Evolutionary conservation across 2,888 invertebrate species (phyloP), one percentile per base, ranked within the genome.

Genomic region (Periphyllus acericola): DNA sequence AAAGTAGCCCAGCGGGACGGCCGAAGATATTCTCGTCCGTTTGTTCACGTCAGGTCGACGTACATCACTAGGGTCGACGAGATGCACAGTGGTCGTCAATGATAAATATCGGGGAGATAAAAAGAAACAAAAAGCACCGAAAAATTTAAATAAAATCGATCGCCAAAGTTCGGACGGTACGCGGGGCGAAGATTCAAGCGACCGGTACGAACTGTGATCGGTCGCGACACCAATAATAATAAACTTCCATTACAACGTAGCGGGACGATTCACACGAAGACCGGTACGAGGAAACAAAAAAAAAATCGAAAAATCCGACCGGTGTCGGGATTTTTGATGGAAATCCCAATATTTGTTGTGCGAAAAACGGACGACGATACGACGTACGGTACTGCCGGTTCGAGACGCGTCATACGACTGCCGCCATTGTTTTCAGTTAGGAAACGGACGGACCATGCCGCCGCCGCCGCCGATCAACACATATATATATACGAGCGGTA

Each of bases 371-470:
- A 87, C 72, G 87, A 21, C 66, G 81, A 21, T 4, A 25, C 66
- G 25, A 74, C 75, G 60, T 40, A 74, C 87, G 66, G 46, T 46
- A 60, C 0, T 81, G 29, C 74, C 72, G n/a, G 34, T 66, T 46
- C 75, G 74, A 66, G 66, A 87, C 87, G 87, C 81, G 87, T 87
- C 87, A 81, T 87, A 87, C 87, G 87, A 87, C 87, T 87, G 87
- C 74, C 87, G 87, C 87, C 87, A 87, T 87, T 87, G 87, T 87
- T 87, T 81, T 87, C 87, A 66, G 87, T 87, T 87, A 32, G 87
- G 87, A 87, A 87, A 87, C 87, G 87, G 74, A 87, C 87, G 81
- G 87, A 85, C 87, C 87, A 87, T 87, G 87, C 87, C 87, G 87
- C 87, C 79, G 85, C 79, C 79, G 71, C 71, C 86, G 86, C 29